Conservation (phyloP, 2,113 vertebrate species). For the Candoia aspera region DNA sequence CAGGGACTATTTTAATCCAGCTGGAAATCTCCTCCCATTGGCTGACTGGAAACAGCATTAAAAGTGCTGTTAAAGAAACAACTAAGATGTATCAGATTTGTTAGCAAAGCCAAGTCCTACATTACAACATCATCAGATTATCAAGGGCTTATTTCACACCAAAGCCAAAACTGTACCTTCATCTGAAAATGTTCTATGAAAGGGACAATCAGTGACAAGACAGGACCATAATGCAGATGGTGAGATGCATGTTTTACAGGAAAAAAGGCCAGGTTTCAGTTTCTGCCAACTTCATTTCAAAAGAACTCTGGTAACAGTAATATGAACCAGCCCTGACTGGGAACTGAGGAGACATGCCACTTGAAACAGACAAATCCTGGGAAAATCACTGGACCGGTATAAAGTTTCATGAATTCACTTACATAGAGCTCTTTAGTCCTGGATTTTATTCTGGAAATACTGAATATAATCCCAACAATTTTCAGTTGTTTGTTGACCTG, state of each 20-base stretch:
- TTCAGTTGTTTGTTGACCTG: background rate
- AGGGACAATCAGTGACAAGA: background rate
- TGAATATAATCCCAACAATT: background rate
- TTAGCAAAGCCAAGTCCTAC: background rate
- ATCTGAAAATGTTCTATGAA: background rate
- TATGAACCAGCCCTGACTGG: background rate
- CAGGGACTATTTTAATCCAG: background rate
- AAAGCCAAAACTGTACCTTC: background rate
- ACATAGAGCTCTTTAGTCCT: background rate
- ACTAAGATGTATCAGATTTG: background rate
- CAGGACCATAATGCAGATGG: background rate
- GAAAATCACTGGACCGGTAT: background rate
- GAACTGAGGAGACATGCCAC: background rate
- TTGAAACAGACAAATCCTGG: background rate
- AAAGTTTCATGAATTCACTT: background rate
- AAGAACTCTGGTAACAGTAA: background rate
- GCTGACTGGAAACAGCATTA: background rate
- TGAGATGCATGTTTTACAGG: background rate
- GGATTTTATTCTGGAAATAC: background rate
- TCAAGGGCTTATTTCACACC: background rate
- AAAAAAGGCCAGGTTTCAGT: background rate
- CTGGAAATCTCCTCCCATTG: background rate
- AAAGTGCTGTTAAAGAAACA: background rate
- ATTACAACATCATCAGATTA: background rate
- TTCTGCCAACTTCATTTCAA: background rate